Conservation (phyloP, 2,113 vertebrate genomes). For the Sinocyclocheilus anophthalmus region DNA sequence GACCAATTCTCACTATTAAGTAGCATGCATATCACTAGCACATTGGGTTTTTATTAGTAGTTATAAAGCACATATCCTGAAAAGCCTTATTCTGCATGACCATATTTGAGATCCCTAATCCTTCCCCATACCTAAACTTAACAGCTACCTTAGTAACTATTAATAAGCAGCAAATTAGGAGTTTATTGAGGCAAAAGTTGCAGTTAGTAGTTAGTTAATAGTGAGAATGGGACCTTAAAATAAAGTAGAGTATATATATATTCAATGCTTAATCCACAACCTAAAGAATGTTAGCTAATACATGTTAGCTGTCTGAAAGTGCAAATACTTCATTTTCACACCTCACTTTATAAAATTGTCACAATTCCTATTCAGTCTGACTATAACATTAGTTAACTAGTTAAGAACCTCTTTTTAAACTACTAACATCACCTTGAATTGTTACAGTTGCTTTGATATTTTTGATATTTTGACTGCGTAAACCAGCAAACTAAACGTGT, state of each 20-base stretch:
- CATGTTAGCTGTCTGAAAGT: not conserved
- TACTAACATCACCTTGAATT: conserved; percentile 57
- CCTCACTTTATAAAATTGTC: not conserved
- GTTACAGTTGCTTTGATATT: conserved; percentile 57
- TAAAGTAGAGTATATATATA: too few species aligned
- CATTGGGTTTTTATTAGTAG: not conserved
- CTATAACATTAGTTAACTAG: not conserved
- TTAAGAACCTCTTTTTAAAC: not conserved
- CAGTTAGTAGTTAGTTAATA: not conserved
- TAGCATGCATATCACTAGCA: not conserved
- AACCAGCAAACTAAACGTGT: conserved; percentile 60
- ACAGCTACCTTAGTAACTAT: too few species aligned
- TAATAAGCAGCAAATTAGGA: too few species aligned
- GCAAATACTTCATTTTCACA: not conserved
- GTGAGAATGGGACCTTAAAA: too few species aligned
- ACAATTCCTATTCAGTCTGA: not conserved
- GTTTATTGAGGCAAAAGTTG: too few species aligned
- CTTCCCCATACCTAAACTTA: too few species aligned
- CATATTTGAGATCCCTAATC: not conserved
- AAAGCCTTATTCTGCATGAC: not conserved
- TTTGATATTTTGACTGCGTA: conserved; percentile 30
- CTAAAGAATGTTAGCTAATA: not conserved
- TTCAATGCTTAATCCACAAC: not conserved
- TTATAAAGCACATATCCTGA: not conserved
- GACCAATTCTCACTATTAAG: not conserved